Base-by-base conservation (phyloP, 2,888 invertebrate species). In the Pterostichus niger region DNA sequence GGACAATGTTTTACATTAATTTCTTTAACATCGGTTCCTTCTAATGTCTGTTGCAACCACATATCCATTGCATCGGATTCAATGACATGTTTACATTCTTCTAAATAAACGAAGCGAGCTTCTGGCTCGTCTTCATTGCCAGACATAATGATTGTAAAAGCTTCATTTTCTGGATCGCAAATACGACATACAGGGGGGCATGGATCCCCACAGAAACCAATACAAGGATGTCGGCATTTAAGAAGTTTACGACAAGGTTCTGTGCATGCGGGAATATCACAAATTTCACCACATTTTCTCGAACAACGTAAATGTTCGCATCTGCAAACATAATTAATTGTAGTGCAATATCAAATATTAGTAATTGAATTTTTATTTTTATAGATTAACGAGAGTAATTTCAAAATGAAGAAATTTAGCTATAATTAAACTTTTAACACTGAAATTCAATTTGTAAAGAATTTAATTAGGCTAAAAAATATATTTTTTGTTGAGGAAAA, bases 151-250 rank as follows among this genome's bases (percentile, higher is more conserved):
- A 87, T 86, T 9, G 86, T 91, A 87, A 92, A 90, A 84, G 89
- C 86, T 7, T 91, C 91, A n/a, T 91, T 89, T 82, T 92, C 86
- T n/a, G 90, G 89, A 84, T 92, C 86, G 89, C 95, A 95, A 13
- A 87, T 71, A 33, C 90, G 88, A 89, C 95, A 95, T 77, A 92
- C 86, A 44, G 88, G 88, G 13, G 94, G 94, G 88, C 95, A 95
- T 9, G 91, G 91, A 88, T 95, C 95, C n/a, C 94, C 94, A 89
- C 95, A 95, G 76, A 94, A 91, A 11, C 95, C 94, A 87, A 93
- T 91, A 89, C 95, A 94, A n/a, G 87, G 87, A 89, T 95, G 94
- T 0, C 90, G 90, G 89, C 95, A 95, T 49, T 85, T 75, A 84
- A 91, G 89, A 17, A 17, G 17, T 82, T 85, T 86, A 13, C 75